A percentile compares a stretch with the other conserved stretches of the same genome.
Evolutionary conservation across 2,888 invertebrate genomes (phyloP).

Genomic region (Tillus elongatus): DNA sequence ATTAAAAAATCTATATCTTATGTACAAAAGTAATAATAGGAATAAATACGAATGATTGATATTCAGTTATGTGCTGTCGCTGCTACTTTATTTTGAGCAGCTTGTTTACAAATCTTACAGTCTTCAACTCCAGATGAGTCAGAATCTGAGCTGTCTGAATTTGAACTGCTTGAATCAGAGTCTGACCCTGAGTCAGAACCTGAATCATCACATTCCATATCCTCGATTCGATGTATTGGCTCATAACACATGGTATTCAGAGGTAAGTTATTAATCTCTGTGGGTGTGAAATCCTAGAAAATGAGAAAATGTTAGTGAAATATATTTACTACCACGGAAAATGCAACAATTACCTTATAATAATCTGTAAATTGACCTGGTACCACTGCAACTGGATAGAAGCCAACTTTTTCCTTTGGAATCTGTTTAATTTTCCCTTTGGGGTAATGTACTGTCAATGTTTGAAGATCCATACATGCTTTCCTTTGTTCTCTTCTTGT

Average conservation of each 20-base stretch:
- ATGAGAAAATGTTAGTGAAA: slow-evolving; percentile 11
- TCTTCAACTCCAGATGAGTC: slow-evolving; percentile 25
- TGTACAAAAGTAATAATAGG: too few species aligned
- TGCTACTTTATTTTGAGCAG: too few species aligned
- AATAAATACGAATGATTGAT: too few species aligned
- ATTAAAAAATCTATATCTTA: too few species aligned
- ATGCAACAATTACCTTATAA: slow-evolving; percentile 48
- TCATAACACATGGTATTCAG: slow-evolving; percentile 79
- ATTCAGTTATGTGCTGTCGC: too few species aligned
- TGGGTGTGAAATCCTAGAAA: slow-evolving; percentile 56
- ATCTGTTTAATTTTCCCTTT: slow-evolving; percentile 42
- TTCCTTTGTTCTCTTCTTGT: slow-evolving; percentile 64
- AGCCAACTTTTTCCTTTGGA: slow-evolving; percentile 48
- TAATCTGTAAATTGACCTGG: slow-evolving; percentile 94
- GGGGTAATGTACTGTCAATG: slow-evolving; percentile 75
- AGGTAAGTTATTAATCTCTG: slow-evolving; percentile 86
- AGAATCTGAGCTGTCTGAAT: slow-evolving; percentile 36
- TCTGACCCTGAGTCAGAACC: slow-evolving; percentile 45
- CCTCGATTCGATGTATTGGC: slow-evolving; percentile 46
- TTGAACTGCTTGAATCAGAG: slow-evolving; percentile 44
- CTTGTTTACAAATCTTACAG: slow-evolving; percentile 20
- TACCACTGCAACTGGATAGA: slow-evolving; percentile 87
- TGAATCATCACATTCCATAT: slow-evolving; percentile 45
- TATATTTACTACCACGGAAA: not conserved
- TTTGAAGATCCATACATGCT: slow-evolving; percentile 88